Percentiles rank a stretch among this genome's conserved stretches.
Conservation (phyloP, 1,140 invertebrate genomes). For the Drosophila rufa region DNA sequence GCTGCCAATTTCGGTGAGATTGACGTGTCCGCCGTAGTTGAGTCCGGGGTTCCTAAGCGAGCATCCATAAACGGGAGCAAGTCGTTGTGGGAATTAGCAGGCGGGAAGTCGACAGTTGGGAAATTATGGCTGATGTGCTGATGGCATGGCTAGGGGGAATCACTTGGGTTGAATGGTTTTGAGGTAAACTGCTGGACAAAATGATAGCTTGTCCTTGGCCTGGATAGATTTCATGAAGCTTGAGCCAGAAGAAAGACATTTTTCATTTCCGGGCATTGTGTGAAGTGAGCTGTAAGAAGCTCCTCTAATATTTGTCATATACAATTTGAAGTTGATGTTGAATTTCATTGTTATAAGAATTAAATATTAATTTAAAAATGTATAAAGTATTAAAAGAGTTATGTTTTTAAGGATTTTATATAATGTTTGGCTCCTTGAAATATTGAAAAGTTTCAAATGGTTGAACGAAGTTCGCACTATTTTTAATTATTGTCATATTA, state of each 20-base stretch:
- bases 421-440: too few species aligned
- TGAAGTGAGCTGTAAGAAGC: background rate
- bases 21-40: slow-evolving; percentile 86
- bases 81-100: slow-evolving; percentile 40
- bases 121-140: slow-evolving; percentile 34
- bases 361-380: background rate
- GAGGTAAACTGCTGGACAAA: background rate
- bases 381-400: background rate
- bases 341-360: background rate
- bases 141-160: slow-evolving; percentile 6
- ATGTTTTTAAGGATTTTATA: too few species aligned
- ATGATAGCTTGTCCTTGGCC: slow-evolving; percentile 1
- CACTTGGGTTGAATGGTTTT: slow-evolving; percentile 2
- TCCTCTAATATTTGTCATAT: background rate
- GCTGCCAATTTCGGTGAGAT: slow-evolving; percentile 85
- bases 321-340: too few species aligned
- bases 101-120: slow-evolving; percentile 30
- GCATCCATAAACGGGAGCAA: slow-evolving; percentile 26
- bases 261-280: background rate
- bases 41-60: slow-evolving; percentile 85
- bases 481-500: too few species aligned
- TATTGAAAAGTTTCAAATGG: too few species aligned
- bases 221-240: background rate
- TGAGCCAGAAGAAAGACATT: background rate
- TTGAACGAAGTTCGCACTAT: too few species aligned